These are phyloP conservation scores for Magallana angulata DNA, from an alignment of 1,140 invertebrate species.

Conservation along the genomic window DNA sequence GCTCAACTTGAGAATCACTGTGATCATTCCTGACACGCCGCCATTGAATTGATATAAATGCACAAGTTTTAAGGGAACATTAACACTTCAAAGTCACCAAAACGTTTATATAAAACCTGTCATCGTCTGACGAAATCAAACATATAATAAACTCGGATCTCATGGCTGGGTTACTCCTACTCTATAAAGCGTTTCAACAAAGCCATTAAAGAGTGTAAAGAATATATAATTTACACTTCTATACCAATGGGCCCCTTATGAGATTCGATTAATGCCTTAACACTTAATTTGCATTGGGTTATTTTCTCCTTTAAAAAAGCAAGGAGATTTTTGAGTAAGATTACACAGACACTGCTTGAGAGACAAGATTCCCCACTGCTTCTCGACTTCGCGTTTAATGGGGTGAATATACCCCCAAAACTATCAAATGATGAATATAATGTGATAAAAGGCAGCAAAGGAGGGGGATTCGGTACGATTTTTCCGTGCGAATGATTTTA, in stretches of 20 bases:
- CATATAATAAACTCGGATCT: slow-evolving; percentile 24
- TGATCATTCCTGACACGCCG: too few relatives aligned
- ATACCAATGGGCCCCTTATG: slow-evolving; percentile 12
- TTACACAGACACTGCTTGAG: background rate
- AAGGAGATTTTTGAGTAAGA: slow-evolving; percentile 20
- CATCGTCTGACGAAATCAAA: slow-evolving; percentile 28
- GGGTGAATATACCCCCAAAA: slow-evolving; percentile 22
- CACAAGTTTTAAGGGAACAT: background rate
- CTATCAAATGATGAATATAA: background rate
- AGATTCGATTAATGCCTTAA: slow-evolving; percentile 28
- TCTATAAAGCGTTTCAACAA: slow-evolving; percentile 25
- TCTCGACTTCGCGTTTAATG: background rate
- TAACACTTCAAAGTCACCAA: slow-evolving; percentile 25
- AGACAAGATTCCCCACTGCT: slow-evolving; percentile 21
- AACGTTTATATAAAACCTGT: slow-evolving; percentile 28
- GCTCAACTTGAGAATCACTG: too few relatives aligned
- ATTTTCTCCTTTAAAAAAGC: background rate
- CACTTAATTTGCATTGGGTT: slow-evolving; percentile 36
- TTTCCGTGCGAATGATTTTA: slow-evolving; percentile 14
- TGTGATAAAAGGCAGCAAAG: background rate
- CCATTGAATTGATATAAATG: too few relatives aligned
- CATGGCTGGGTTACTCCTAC: slow-evolving; percentile 22
- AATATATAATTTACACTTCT: slow-evolving; percentile 35
- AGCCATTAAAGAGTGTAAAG: slow-evolving; percentile 27
- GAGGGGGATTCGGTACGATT: background rate